A percentile compares a stretch with the other conserved stretches of the same genome.
These are phyloP conservation scores for Chalcosyrphus nemorum DNA, from an alignment of 2,888 invertebrate species.

Conservation along the genomic window DNA sequence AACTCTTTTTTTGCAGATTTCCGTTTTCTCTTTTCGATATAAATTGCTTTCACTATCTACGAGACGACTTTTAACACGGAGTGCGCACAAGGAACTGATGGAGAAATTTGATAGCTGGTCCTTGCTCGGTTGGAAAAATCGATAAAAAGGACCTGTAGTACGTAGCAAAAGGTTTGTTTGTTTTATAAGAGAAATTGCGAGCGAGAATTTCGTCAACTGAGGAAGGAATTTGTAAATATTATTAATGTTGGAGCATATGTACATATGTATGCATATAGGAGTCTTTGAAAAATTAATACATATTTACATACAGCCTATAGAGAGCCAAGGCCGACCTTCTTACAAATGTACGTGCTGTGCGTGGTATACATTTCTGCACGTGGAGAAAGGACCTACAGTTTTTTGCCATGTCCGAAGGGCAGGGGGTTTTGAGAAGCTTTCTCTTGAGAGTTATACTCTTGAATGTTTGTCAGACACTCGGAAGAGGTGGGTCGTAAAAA, in stretches of 20 bases:
- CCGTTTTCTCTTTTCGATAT: not conserved
- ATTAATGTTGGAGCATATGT: no score
- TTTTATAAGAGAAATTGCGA: not conserved
- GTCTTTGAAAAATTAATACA: no score
- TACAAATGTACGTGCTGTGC: no score
- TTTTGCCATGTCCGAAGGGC: no score
- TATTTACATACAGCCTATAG: no score
- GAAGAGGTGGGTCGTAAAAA: no score
- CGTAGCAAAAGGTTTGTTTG: constrained; percentile 57
- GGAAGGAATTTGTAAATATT: not conserved
- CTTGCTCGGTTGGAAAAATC: constrained; percentile 74
- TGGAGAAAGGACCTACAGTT: no score
- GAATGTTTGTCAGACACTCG: no score
- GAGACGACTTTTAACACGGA: constrained; percentile 59
- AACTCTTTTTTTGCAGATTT: not conserved
- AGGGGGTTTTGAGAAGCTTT: no score
- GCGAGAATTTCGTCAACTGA: not conserved
- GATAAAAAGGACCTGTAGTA: constrained; percentile 77
- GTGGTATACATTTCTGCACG: no score
- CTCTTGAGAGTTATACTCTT: not conserved
- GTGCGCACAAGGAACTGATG: constrained; percentile 67
- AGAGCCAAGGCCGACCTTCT: no score
- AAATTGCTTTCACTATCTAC: constrained; percentile 58
- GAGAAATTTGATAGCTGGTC: constrained; percentile 22
- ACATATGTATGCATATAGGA: no score